These are phyloP conservation scores for Listronotus oregonensis DNA, from an alignment of 1,140 invertebrate genomes.

Conservation along the genomic window DNA sequence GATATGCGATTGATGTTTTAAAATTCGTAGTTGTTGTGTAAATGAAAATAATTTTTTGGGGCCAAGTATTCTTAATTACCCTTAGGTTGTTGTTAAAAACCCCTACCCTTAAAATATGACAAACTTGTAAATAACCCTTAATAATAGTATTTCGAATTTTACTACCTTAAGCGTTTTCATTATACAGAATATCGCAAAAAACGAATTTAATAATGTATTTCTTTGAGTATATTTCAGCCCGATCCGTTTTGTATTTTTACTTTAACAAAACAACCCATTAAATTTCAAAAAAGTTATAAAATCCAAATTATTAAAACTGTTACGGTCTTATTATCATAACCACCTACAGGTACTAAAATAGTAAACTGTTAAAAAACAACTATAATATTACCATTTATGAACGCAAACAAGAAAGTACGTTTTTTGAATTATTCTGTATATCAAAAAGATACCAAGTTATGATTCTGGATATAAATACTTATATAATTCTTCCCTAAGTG, in stretches of 20 bases:
- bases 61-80: conserved; percentile 36
- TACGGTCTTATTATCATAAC: too few species aligned
- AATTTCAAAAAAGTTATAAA: too few species aligned
- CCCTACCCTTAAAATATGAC: conserved; percentile 19
- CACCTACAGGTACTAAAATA: too few species aligned
- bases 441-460: conserved; percentile 36
- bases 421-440: conserved; percentile 34
- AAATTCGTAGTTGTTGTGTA: conserved; percentile 20
- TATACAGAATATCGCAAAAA: conserved; percentile 1
- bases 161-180: conserved; percentile 19
- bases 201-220: conserved; percentile 8
- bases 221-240: too few species aligned
- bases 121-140: conserved; percentile 35
- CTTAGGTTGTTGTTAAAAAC: conserved; percentile 36
- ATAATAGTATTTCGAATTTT: conserved; percentile 33
- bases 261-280: too few species aligned
- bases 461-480: conserved; percentile 49
- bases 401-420: conserved; percentile 39
- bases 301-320: too few species aligned
- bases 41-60: conserved; percentile 38
- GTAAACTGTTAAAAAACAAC: too few species aligned
- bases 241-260: too few species aligned
- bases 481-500: conserved; percentile 57
- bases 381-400: conserved; percentile 38
- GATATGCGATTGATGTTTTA: neutral